Evolutionary conservation across 2,888 invertebrate species (phyloP).

Genomic region (Drosophila ustulata): DNA sequence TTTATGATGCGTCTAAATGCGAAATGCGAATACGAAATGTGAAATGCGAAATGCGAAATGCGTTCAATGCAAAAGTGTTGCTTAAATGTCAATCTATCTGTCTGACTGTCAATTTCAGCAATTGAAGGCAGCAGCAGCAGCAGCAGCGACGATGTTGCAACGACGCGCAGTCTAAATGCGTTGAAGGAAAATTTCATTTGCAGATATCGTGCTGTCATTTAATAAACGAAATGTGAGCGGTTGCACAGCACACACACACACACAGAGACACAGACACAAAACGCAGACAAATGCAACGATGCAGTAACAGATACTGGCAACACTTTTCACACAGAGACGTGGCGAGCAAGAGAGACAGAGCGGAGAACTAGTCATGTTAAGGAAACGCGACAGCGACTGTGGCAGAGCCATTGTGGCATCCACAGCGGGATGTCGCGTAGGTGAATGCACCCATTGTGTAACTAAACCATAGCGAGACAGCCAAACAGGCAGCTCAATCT

Average conservation of each 20-base stretch:
- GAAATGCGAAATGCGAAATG: slow-evolving; percentile 56
- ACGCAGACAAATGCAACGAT: slow-evolving; percentile 73
- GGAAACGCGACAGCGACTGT: slow-evolving; percentile 65
- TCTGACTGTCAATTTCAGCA: slow-evolving; percentile 80
- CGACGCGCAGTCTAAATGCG: slow-evolving; percentile 68
- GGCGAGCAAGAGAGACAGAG: background rate
- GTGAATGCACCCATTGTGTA: slow-evolving; percentile 84
- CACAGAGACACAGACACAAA: slow-evolving; percentile 15
- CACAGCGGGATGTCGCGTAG: slow-evolving; percentile 77
- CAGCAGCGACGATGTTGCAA: slow-evolving; percentile 38
- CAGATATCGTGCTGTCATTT: slow-evolving; percentile 84
- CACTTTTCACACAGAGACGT: slow-evolving; percentile 66
- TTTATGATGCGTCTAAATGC: slow-evolving; percentile 78
- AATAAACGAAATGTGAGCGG: slow-evolving; percentile 82
- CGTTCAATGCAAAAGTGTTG: slow-evolving; percentile 78
- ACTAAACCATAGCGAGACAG: slow-evolving; percentile 74
- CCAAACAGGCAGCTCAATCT: slow-evolving; percentile 57
- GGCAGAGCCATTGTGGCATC: slow-evolving; percentile 43
- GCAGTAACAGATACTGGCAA: slow-evolving; percentile 80
- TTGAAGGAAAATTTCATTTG: slow-evolving; percentile 83
- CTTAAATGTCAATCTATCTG: slow-evolving; percentile 81
- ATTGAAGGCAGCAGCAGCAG: slow-evolving; percentile 61
- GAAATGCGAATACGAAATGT: slow-evolving; percentile 58
- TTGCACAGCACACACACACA: slow-evolving; percentile 34
- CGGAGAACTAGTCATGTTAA: slow-evolving; percentile 56